Evolutionary conservation across 2,888 invertebrate species (phyloP), one percentile per base, ranked within the genome.

Genomic region (Orthonychiurus folsomi): DNA sequence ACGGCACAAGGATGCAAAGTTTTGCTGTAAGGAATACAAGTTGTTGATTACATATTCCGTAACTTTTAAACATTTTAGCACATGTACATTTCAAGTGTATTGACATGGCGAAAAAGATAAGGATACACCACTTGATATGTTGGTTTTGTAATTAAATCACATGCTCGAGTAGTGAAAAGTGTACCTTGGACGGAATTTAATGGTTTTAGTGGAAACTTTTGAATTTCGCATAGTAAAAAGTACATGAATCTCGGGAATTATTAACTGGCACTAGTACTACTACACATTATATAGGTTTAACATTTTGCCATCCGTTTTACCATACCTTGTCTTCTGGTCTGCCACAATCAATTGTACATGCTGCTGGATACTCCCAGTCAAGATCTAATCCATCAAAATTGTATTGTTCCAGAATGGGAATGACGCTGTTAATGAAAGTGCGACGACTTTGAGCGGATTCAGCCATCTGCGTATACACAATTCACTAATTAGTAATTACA

Each of bases 1-100:
- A 71, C 78, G 79, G 0, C 85, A 68, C 0, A 86, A 75, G 5
- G 70, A 68, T 0, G 79, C 78, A 64, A 80, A 85, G 73, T 83
- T 84, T 56, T 65, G 66, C 61, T 63, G 26, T 21, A 20, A 12
- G 21, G 3, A 56, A 12, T 23, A 52, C 27, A 26, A 52, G 23
- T 50, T 50, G 21, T 52, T 59, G 9, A 50, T 52, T 52, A 25
- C 1, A 24, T 50, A n/a, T 59, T 15, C 9, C 59, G 2, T n/a
- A n/a, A 25, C 21, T 48, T 37, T 2, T 24, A n/a, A n/a, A n/a
- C n/a, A n/a, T n/a, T n/a, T n/a, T n/a, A n/a, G n/a, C n/a, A n/a
- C n/a, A n/a, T n/a, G n/a, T n/a, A n/a, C n/a, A n/a, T n/a, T n/a
- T n/a, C n/a, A n/a, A 28, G 23, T 24, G n/a, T 60, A 56, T 47